Base-by-base conservation (phyloP, 1,140 invertebrate genomes). In the Formica exsecta region DNA sequence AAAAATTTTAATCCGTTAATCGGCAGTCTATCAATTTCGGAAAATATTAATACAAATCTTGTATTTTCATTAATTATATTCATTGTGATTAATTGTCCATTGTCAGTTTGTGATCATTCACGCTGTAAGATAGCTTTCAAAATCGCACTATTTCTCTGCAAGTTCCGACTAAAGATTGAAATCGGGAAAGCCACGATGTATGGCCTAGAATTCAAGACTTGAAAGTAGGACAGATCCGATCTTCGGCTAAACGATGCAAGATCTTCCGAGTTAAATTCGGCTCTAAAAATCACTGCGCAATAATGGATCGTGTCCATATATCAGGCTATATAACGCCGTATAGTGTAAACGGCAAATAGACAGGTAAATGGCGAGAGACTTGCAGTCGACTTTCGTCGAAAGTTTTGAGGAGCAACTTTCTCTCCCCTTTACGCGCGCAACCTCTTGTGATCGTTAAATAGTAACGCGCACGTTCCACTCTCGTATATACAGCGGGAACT, bases 381-480 rank as follows among this genome's bases (percentile, higher is more conserved):
- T 70, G 16, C 71, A 8, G 13, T 51, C 48, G 83, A 79, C 68
- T 87, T 64, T 65, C 76, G 57, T 59, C 48, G 68, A 22, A 74
- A 79, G 61, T 86, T 51, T 87, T 79, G 66, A 86, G 48, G 41
- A 44, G 61, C 41, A 32, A 87, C 66, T 71, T 68, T 84, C 61
- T 80, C 70, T 19, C 57, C 48, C 54, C 71, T 61, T 73, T 36
- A 66, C 59, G 51, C 70, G 48, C 25, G 29, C 61, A 54, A 54
- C 65, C 71, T 70, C 73, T 64, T 38, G 57, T 51, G 73, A 57
- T 85, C 71, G 48, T 86, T 44, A 70, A 87, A 87, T 70, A 54
- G 84, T 38, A 25, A 25, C 59, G 57, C 57, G 22, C 61, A 51
- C 51, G 38, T 38, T 38, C 38, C 36, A 51, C 11, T 19, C 48